Conservation (phyloP, 1,140 invertebrate species). For the Chrysoperla carnea region DNA sequence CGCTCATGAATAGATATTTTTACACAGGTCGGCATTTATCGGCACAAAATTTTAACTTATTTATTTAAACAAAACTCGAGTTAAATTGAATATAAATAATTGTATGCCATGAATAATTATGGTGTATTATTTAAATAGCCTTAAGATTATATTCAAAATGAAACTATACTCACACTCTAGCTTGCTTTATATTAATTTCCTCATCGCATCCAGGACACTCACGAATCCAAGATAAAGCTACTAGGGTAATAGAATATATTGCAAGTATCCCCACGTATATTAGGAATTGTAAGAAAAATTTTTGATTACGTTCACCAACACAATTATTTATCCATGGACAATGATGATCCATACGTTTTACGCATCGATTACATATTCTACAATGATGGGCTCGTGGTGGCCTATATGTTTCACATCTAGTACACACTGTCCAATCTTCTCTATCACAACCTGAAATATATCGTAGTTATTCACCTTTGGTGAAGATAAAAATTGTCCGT, state of each 20-base stretch:
- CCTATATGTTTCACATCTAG: constrained; percentile 65
- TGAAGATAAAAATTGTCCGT: constrained; percentile 14
- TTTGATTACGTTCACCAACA: constrained; percentile 85
- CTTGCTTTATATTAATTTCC: constrained; percentile 50
- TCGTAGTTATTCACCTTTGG: no score
- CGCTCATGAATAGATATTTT: no score
- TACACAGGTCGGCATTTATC: no score
- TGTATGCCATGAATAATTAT: no score
- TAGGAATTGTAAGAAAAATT: constrained; percentile 85
- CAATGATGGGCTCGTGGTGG: constrained; percentile 80
- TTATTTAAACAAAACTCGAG: no score
- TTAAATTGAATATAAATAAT: no score
- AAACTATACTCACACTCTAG: constrained; percentile 50
- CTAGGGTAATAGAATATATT: constrained; percentile 50
- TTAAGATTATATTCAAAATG: constrained; percentile 2
- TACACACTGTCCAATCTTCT: constrained; percentile 74
- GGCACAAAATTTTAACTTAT: no score
- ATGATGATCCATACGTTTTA: constrained; percentile 81
- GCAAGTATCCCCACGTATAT: constrained; percentile 47
- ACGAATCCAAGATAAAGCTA: constrained; percentile 54
- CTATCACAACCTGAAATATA: constrained; percentile 25
- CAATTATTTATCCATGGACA: constrained; percentile 82
- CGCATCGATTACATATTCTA: constrained; percentile 72
- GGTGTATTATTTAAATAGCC: background rate
- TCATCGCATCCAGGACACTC: constrained; percentile 51